A percentile compares a stretch with the other conserved stretches of the same genome.
Evolutionary conservation across 2,113 vertebrate genomes (phyloP).

Genomic region (Brachionichthys hirsutus): DNA sequence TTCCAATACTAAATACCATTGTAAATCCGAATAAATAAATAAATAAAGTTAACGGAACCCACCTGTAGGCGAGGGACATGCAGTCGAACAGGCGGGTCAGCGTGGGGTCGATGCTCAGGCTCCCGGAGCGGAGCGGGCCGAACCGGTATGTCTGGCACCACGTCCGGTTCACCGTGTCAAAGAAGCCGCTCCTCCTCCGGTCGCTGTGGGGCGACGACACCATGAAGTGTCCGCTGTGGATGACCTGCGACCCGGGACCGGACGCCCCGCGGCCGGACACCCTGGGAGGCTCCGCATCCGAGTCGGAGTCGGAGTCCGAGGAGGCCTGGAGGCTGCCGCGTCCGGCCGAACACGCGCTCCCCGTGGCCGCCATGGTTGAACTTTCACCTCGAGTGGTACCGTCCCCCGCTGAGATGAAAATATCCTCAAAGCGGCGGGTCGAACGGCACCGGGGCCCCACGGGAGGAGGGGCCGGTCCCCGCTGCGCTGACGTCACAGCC

Average conservation of each 20-base stretch:
- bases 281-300: constrained; percentile 63
- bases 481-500: constrained; percentile 2
- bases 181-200: constrained; percentile 69
- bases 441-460: constrained; percentile 2
- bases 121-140: constrained; percentile 77
- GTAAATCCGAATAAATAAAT: too few relatives aligned
- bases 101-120: constrained; percentile 92
- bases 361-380: constrained; percentile 55
- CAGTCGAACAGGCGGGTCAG: constrained; percentile 95
- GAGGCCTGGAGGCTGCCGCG: constrained; percentile 52
- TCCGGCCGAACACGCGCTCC: constrained; percentile 29
- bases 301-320: constrained; percentile 82
- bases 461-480: not conserved
- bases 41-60: constrained; percentile 43
- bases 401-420: not conserved
- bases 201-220: constrained; percentile 95
- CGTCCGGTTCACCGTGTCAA: constrained; percentile 76
- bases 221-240: constrained; percentile 99
- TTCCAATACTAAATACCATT: too few relatives aligned
- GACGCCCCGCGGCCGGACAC: constrained; percentile 30
- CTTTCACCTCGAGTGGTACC: constrained; percentile 44
- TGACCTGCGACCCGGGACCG: constrained; percentile 81
- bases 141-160: constrained; percentile 75
- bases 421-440: too few relatives aligned
- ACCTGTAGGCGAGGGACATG: constrained; percentile 99